Evolutionary conservation across 2,888 invertebrate genomes (phyloP).

Genomic region (Pedicia rivosa): DNA sequence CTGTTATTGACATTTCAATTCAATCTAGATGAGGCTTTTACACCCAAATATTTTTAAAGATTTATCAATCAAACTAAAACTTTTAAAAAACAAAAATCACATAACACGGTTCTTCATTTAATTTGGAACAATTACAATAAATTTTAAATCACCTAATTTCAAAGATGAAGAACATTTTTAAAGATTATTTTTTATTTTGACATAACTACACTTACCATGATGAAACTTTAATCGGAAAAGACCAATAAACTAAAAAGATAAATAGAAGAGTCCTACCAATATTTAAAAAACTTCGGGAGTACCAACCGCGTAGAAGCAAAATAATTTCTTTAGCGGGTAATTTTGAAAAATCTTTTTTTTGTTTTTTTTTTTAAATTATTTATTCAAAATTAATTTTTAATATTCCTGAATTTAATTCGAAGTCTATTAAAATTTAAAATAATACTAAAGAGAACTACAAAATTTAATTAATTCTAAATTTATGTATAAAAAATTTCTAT

Average conservation of each 20-base stretch:
- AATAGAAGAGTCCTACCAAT: too few species aligned
- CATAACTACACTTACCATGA: slow-evolving; percentile 24
- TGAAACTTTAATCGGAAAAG: slow-evolving; percentile 27
- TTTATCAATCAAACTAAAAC: not conserved
- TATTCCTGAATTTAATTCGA: too few species aligned
- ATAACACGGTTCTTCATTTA: not conserved
- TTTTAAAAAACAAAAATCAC: not conserved
- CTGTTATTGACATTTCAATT: not conserved
- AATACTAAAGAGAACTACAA: too few species aligned
- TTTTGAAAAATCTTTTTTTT: too few species aligned
- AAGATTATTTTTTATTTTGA: slow-evolving; percentile 8
- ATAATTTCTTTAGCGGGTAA: too few species aligned
- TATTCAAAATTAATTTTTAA: too few species aligned
- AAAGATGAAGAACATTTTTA: slow-evolving; percentile 10
- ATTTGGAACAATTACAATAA: not conserved
- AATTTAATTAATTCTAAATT: too few species aligned
- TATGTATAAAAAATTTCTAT: too few species aligned
- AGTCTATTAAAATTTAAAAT: too few species aligned
- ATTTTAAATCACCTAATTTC: not conserved
- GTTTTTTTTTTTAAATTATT: too few species aligned
- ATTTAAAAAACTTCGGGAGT: too few species aligned
- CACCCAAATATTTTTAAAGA: not conserved
- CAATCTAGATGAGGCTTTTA: not conserved
- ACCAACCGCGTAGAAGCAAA: too few species aligned
- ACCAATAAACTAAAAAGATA: slow-evolving; percentile 11